Evolutionary conservation across 2,888 invertebrate species (phyloP).

Genomic region (Acrobasis repandana): DNA sequence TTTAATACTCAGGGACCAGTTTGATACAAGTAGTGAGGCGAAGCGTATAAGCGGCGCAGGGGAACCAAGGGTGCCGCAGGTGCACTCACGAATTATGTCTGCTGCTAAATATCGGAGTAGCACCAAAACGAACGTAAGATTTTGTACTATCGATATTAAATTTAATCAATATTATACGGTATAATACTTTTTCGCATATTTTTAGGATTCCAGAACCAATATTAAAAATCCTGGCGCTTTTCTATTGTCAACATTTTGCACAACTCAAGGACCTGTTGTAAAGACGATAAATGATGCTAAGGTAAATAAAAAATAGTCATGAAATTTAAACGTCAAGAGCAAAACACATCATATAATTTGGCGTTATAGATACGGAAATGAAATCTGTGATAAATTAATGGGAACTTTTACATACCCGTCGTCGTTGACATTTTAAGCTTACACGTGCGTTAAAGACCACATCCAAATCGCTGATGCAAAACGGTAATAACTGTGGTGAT

Average conservation of each 20-base stretch:
- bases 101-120: slow-evolving; percentile 32
- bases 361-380: too few species aligned
- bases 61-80: slow-evolving; percentile 50
- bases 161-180: slow-evolving; percentile 33
- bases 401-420: too few species aligned
- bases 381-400: too few species aligned
- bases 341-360: too few species aligned
- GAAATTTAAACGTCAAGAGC: too few species aligned
- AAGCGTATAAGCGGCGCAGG: slow-evolving; percentile 58
- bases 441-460: too few species aligned
- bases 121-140: slow-evolving; percentile 38
- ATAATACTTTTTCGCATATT: not conserved
- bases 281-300: slow-evolving; percentile 64
- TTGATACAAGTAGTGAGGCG: slow-evolving; percentile 37
- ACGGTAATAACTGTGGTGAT: too few species aligned
- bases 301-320: slow-evolving; percentile 40
- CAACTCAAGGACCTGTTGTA: slow-evolving; percentile 57
- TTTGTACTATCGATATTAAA: not conserved
- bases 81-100: slow-evolving; percentile 36
- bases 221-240: slow-evolving; percentile 36
- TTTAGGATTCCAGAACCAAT: slow-evolving; percentile 31
- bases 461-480: too few species aligned
- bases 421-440: too few species aligned
- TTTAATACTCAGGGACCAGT: slow-evolving; percentile 39
- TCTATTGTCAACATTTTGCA: slow-evolving; percentile 54